Percentiles rank a stretch among this genome's conserved stretches.
phyloP scores from a whole-genome alignment of 1,140 invertebrate species.

The Eueides isabella region DNA sequence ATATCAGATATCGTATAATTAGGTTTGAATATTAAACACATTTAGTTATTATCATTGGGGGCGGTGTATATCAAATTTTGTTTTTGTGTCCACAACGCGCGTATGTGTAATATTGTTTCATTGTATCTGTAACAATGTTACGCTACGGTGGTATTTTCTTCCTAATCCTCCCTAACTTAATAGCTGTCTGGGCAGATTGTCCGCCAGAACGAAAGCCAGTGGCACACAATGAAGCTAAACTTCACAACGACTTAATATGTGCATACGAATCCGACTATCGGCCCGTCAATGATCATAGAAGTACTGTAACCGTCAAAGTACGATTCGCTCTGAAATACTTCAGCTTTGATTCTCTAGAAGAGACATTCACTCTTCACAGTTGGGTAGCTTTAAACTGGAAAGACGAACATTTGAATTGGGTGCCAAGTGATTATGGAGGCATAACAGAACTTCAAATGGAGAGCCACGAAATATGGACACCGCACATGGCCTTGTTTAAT shows the following conservation, averaged over 20 bases:
- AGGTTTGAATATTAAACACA: not conserved
- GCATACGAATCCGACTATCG: conserved; percentile 59
- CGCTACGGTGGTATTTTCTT: conserved; percentile 28
- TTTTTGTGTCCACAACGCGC: conserved; percentile 28
- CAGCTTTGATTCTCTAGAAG: conserved; percentile 67
- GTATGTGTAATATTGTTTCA: conserved; percentile 3
- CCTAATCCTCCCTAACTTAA: not conserved
- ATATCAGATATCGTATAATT: not conserved
- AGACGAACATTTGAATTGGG: conserved; percentile 70
- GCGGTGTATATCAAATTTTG: conserved; percentile 47
- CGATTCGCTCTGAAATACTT: conserved; percentile 70
- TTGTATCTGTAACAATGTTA: conserved; percentile 39
- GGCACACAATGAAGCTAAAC: conserved; percentile 58
- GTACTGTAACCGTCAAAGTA: conserved; percentile 60
- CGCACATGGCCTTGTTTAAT: conserved; percentile 68
- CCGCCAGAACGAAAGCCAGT: conserved; percentile 42
- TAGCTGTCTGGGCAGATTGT: conserved; percentile 33
- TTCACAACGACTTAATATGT: conserved; percentile 61
- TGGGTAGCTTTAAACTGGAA: conserved; percentile 71
- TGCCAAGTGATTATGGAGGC: conserved; percentile 59
- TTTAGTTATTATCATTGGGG: conserved; percentile 29
- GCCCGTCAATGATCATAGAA: conserved; percentile 66
- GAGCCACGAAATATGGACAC: conserved; percentile 69
- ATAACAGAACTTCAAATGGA: conserved; percentile 67
- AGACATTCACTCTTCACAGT: conserved; percentile 70